phyloP scores from a whole-genome alignment of 2,888 invertebrate species.

The Papilio elwesi region DNA sequence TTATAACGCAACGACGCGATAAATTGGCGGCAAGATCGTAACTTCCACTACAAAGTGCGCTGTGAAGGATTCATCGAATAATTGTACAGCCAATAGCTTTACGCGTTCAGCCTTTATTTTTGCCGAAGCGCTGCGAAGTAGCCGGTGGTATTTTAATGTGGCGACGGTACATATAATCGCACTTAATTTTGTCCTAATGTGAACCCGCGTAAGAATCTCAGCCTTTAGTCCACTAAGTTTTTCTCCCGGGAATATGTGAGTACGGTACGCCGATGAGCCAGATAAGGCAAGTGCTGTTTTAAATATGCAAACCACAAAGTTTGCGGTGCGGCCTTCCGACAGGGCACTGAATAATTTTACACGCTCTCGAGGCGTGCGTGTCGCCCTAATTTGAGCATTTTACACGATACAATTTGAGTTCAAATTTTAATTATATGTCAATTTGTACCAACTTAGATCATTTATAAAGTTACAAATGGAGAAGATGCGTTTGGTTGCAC shows the following conservation, averaged over 20 bases:
- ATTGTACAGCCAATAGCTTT: slow-evolving; percentile 71
- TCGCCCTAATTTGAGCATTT: slow-evolving; percentile 72
- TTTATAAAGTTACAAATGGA: too few relatives aligned
- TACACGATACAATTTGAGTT: slow-evolving; percentile 62
- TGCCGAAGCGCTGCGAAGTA: slow-evolving; percentile 67
- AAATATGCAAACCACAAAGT: slow-evolving; percentile 82
- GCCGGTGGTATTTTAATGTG: slow-evolving; percentile 81
- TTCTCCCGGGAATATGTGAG: slow-evolving; percentile 73
- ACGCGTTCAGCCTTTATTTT: slow-evolving; percentile 63
- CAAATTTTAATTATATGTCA: slow-evolving; percentile 59
- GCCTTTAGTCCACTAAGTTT: slow-evolving; percentile 67
- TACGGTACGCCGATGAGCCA: slow-evolving; percentile 77
- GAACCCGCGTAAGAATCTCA: slow-evolving; percentile 69
- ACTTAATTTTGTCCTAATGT: slow-evolving; percentile 83
- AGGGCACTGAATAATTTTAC: slow-evolving; percentile 81
- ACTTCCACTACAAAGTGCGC: slow-evolving; percentile 57
- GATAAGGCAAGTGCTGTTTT: slow-evolving; percentile 80
- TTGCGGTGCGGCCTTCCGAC: slow-evolving; percentile 73
- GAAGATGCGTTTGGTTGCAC: too few relatives aligned
- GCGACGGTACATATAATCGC: slow-evolving; percentile 79
- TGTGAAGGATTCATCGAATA: slow-evolving; percentile 69
- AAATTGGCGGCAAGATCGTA: slow-evolving; percentile 60
- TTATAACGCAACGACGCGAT: slow-evolving; percentile 52
- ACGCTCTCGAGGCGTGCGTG: slow-evolving; percentile 79
- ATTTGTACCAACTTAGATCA: too few relatives aligned